A percentile compares a stretch with the other conserved stretches of the same genome.
phyloP scores from a whole-genome alignment of 2,888 invertebrate genomes.

The Torymus texanus region DNA sequence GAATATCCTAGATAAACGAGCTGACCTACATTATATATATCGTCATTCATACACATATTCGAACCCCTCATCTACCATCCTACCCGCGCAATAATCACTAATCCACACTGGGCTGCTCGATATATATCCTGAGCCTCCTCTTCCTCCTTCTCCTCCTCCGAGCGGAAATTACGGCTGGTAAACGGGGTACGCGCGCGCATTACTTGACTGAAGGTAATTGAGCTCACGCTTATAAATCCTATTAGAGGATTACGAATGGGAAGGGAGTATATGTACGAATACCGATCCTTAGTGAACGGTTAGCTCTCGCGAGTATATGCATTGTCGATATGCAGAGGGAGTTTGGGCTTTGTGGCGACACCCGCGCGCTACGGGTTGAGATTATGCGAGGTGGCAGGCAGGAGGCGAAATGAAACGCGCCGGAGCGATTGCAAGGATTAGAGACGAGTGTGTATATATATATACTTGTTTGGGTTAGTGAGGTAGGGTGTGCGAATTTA shows the following conservation, averaged over 20 bases:
- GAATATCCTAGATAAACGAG: too few species aligned
- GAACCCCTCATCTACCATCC: too few species aligned
- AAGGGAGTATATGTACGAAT: constrained; percentile 14
- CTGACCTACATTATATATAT: too few species aligned
- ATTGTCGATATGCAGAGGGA: constrained; percentile 9
- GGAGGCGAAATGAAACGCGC: neutral
- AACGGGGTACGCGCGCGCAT: constrained; percentile 65
- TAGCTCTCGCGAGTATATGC: neutral
- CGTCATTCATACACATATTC: too few species aligned
- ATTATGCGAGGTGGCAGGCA: neutral
- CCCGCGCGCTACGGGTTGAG: neutral
- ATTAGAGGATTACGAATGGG: constrained; percentile 72
- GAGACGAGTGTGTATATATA: too few species aligned
- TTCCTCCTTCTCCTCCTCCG: too few species aligned
- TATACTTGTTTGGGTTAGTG: too few species aligned
- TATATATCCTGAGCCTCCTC: too few species aligned
- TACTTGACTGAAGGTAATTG: constrained; percentile 73
- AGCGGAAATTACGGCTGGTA: constrained; percentile 65
- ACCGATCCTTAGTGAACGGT: constrained; percentile 26
- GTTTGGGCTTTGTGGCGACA: constrained; percentile 3
- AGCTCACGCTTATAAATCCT: constrained; percentile 74
- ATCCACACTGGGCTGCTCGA: too few species aligned
- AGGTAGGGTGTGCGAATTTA: too few species aligned
- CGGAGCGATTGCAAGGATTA: too few species aligned
- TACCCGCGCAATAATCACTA: too few species aligned